phyloP scores from a whole-genome alignment of 2,888 invertebrate species.

The Leucoma salicis region DNA sequence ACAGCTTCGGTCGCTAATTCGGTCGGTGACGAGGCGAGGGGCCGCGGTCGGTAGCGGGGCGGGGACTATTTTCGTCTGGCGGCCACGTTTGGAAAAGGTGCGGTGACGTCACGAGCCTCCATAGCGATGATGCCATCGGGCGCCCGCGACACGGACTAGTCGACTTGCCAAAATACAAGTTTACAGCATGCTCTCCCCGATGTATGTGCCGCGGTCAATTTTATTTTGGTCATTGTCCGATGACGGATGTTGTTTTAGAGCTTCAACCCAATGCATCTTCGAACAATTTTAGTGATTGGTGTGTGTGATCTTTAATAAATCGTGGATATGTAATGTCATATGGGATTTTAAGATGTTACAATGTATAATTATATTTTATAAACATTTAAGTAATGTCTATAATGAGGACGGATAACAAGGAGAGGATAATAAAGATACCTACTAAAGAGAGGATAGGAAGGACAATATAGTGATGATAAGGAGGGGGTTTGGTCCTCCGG shows the following conservation, averaged over 20 bases:
- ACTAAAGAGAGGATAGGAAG: no score
- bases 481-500: no score
- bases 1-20: slow-evolving; percentile 65
- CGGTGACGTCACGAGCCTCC: slow-evolving; percentile 78
- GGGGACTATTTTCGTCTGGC: slow-evolving; percentile 82
- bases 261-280: slow-evolving; percentile 31
- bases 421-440: no score
- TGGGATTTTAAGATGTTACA: no score
- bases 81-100: slow-evolving; percentile 81
- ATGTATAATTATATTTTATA: no score
- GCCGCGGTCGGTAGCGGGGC: slow-evolving; percentile 64
- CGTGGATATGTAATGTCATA: no score
- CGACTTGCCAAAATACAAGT: slow-evolving; percentile 71
- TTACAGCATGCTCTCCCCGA: slow-evolving; percentile 63
- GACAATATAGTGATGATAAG: no score
- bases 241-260: slow-evolving; percentile 41
- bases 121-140: slow-evolving; percentile 79
- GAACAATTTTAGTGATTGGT: slow-evolving; percentile 20
- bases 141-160: slow-evolving; percentile 72
- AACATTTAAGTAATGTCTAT: no score
- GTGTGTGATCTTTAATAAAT: no score
- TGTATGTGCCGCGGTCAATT: slow-evolving; percentile 59
- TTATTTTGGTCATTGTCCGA: slow-evolving; percentile 75
- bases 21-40: slow-evolving; percentile 74
- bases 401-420: no score